A percentile compares a stretch with the other conserved stretches of the same genome.
phyloP scores from a whole-genome alignment of 37 sponge, comb jelly and placozoan species.

The Haliclona indistincta region DNA sequence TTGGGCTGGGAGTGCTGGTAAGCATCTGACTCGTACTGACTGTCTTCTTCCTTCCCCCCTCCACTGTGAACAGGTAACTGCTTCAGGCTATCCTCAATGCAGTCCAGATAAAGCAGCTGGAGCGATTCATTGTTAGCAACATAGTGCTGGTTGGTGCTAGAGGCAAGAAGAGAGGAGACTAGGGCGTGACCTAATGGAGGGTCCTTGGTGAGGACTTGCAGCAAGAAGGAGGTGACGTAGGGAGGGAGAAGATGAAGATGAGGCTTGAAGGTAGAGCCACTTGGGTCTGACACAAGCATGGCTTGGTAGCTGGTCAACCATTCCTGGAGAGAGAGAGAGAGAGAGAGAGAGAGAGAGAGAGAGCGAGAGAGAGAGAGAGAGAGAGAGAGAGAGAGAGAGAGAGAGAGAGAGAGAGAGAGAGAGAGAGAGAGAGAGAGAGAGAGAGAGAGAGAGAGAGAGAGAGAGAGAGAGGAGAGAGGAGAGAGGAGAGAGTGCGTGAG shows the following conservation, averaged over 20 bases:
- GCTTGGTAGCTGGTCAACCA: background rate
- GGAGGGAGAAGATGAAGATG: constrained; percentile 35
- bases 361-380: too few species aligned
- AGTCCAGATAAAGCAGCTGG: constrained; percentile 61
- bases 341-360: too few species aligned
- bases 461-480: constrained; percentile 11
- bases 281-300: background rate
- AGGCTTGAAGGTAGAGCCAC: background rate
- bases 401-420: background rate
- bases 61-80: too few species aligned
- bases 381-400: background rate
- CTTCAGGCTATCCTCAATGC: constrained; percentile 45
- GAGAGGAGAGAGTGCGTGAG: background rate
- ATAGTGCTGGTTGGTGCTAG: constrained; percentile 3
- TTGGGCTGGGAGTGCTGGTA: background rate
- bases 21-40: constrained; percentile 44
- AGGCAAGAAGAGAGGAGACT: constrained; percentile 41
- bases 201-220: constrained; percentile 37
- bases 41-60: constrained; percentile 8
- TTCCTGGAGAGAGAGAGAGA: background rate
- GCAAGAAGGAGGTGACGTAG: constrained; percentile 27
- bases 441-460: background rate
- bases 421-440: background rate
- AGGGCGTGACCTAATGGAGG: constrained; percentile 68
- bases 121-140: constrained; percentile 53